Evolutionary conservation across 2,888 invertebrate species (phyloP), one percentile per base, ranked within the genome.

Genomic region (Pyrochroa serraticornis): DNA sequence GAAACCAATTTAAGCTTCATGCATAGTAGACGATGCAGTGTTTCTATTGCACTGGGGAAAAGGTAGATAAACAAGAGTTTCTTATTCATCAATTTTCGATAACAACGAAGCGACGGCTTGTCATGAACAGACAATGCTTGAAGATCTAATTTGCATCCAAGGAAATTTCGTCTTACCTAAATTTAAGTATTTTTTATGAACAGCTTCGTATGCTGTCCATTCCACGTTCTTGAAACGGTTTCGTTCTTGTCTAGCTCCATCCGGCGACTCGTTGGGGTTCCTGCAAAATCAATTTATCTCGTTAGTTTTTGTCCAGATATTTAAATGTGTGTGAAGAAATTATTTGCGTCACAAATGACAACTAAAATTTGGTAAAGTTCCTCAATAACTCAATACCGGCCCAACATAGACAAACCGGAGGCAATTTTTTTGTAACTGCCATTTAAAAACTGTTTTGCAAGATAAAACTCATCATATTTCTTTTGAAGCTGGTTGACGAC

Each of bases 201-300:
- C 91, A 33, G 90, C 90, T 79, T 95, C 95, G 75, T 96, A 97
- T 0, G 92, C 91, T 1, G 92, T 93, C 97, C 97, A 97, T 73
- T 93, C 93, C 58, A 93, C 88, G 72, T 92, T 93, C 80, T 93
- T 92, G 78, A 91, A 86, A 68, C 93, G 84, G 65, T 87, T 90
- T 63, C 91, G 84, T 69, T 92, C 92, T 71, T 90, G 90, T 58
- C 92, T 81, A n/a, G 87, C 85, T 13, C 86, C 85, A 66, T 88
- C 87, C 78, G 89, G 89, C 10, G 91, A 90, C 75, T 93, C 92
- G 75, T 96, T 96, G 3, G 96, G 95, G 79, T 95, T 94, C 60
- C 95, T 95, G 78, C 33, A 75, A 76, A 63, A 61, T 59, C 58
- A 60, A 53, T 43, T 49, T 10, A 10, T 51, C n/a, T n/a, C n/a